Base-by-base conservation (phyloP, 2,888 invertebrate species). In the Drosophila neutralis region DNA sequence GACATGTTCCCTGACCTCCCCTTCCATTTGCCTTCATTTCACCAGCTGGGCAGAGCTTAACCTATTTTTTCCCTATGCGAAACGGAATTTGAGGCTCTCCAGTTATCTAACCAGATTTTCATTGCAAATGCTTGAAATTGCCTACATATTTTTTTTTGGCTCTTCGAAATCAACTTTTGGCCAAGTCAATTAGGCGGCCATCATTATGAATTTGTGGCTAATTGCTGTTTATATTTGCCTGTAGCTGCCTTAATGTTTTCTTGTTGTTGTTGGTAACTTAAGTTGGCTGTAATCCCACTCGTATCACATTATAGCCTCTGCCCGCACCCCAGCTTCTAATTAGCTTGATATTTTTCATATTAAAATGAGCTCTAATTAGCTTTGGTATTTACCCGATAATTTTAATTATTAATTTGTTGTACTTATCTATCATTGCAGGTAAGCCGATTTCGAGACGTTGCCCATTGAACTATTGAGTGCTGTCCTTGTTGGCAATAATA, bases 391-490 rank as follows among this genome's bases (percentile, higher is more conserved):
- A 66, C 48, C 35, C 35, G 51, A 13, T 62, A 51, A 40, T 51
- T 54, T 33, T 4, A 11, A 33, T 33, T 73, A 69, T 60, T 69
- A 69, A 69, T 64, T 42, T 45, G 35, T 42, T 60, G 62, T 72
- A 76, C 75, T 73, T 69, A 63, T 83, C 58, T 68, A 8, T 74
- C 70, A 36, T 83, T 87, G 31, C 83, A 87, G 87, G 87, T 87
- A 87, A 87, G 87, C 87, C 72, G 86, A 78, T 86, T 88, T 70
- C 29, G 53, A 65, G 68, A 80, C 60, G 74, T 65, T 62, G 67
- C 48, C 52, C 62, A 82, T 82, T 80, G 70, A 75, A 71, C 69
- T 58, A 74, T 68, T 60, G 57, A 76, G 53, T 57, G 36, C 21
- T 29, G 21, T 59, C 45, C 42, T 56, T 52, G 60, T 69, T 42